Conservation (phyloP, 2,888 invertebrate species). For the Toxonevra muliebris region DNA sequence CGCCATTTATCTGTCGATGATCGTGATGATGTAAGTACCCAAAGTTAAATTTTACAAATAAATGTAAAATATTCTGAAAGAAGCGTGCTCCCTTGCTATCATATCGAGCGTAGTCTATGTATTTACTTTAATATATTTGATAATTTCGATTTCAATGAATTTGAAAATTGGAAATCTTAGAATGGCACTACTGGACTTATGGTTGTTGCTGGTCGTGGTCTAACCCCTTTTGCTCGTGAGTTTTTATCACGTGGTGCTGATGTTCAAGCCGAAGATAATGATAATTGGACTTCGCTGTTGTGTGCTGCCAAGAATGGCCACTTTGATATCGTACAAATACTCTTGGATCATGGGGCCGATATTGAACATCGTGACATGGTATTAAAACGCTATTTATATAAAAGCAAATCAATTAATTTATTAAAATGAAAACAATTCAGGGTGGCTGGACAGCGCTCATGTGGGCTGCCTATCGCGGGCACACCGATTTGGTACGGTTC, state of each 20-base stretch:
- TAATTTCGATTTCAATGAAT: not conserved
- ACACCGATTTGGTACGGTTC: constrained; percentile 77
- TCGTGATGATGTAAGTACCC: constrained; percentile 78
- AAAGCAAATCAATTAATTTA: not conserved
- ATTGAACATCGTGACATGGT: constrained; percentile 90
- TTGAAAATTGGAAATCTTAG: constrained; percentile 65
- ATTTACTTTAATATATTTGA: not conserved
- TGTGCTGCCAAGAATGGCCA: constrained; percentile 92
- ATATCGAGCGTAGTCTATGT: too few species aligned
- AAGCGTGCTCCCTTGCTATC: not conserved
- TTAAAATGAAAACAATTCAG: constrained; percentile 66
- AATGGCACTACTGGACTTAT: constrained; percentile 95
- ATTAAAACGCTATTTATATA: not conserved
- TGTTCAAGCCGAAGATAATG: constrained; percentile 88
- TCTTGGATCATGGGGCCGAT: constrained; percentile 85
- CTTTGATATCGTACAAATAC: constrained; percentile 78
- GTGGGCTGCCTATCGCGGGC: constrained; percentile 97
- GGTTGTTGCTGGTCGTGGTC: constrained; percentile 87
- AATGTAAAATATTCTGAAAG: not conserved
- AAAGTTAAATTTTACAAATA: not conserved
- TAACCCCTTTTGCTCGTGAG: constrained; percentile 82
- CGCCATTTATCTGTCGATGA: constrained; percentile 86
- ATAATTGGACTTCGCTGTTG: constrained; percentile 91
- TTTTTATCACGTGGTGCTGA: constrained; percentile 92
- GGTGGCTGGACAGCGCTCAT: constrained; percentile 97